A percentile compares a stretch with the other conserved stretches of the same genome.
phyloP scores from a whole-genome alignment of 2,113 vertebrate genomes.

The Eudorcas thomsonii region DNA sequence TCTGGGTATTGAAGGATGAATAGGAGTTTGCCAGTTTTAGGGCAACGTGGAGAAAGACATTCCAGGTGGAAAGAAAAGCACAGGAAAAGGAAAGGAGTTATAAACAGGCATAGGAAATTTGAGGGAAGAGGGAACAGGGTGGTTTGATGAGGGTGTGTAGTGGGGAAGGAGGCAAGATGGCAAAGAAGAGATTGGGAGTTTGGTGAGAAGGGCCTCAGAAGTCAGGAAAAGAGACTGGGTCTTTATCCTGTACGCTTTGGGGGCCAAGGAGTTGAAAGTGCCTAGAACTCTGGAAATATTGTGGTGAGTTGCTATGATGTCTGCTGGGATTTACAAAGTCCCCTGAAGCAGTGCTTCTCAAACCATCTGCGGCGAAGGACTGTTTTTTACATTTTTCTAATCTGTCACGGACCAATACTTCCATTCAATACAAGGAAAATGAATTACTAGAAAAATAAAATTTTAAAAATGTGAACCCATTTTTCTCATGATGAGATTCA shows the following conservation, averaged over 20 bases:
- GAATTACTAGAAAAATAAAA: neutral
- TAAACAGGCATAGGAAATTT: neutral
- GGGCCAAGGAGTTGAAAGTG: neutral
- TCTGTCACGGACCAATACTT: neutral
- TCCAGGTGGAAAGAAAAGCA: neutral
- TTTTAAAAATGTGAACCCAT: neutral
- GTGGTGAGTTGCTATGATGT: neutral
- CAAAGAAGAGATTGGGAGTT: neutral
- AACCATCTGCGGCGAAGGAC: neutral
- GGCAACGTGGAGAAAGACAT: neutral
- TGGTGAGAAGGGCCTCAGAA: neutral
- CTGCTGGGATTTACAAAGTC: neutral
- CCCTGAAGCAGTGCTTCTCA: neutral
- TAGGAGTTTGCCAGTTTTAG: neutral
- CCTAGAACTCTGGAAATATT: neutral
- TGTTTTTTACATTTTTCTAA: neutral
- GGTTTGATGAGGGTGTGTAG: neutral
- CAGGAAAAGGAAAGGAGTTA: neutral
- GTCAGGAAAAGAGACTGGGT: neutral
- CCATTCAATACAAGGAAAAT: conserved; percentile 11
- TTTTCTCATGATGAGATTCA: neutral
- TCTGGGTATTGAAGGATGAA: neutral
- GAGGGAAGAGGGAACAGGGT: neutral
- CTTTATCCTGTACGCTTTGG: neutral
- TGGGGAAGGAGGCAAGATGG: too few species aligned